phyloP scores from a whole-genome alignment of 2,888 invertebrate genomes.

The Orthosia gothica region DNA sequence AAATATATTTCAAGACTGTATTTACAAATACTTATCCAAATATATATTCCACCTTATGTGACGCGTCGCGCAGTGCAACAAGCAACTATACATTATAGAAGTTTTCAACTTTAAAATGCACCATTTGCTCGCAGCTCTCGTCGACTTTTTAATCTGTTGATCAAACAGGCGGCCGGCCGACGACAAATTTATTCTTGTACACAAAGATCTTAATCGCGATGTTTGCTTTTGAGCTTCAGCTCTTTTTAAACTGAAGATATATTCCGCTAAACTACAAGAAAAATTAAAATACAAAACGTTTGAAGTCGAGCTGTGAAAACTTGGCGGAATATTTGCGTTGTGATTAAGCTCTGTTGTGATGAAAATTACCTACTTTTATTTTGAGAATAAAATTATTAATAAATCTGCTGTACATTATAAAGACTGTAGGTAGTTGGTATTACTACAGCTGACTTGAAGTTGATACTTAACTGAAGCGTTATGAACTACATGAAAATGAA shows the following conservation, averaged over 20 bases:
- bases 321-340: constrained; percentile 34
- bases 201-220: constrained; percentile 84
- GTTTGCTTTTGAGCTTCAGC: constrained; percentile 68
- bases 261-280: constrained; percentile 54
- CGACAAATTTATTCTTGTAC: constrained; percentile 89
- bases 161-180: constrained; percentile 85
- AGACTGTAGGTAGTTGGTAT: too few relatives aligned
- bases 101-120: constrained; percentile 80
- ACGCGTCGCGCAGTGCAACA: constrained; percentile 53
- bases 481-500: not conserved
- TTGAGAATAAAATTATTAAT: not conserved
- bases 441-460: not conserved
- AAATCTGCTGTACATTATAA: not conserved
- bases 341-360: constrained; percentile 24
- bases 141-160: constrained; percentile 87
- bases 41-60: constrained; percentile 42
- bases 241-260: constrained; percentile 65
- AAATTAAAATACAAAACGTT: constrained; percentile 55
- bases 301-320: constrained; percentile 50
- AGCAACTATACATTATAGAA: constrained; percentile 68
- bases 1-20: constrained; percentile 21
- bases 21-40: constrained; percentile 22
- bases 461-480: not conserved
- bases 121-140: constrained; percentile 80
- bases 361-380: constrained; percentile 11